These are phyloP conservation scores for Cyanoramphus novaezelandiae DNA, from an alignment of 2,113 vertebrate species.

Conservation along the genomic window DNA sequence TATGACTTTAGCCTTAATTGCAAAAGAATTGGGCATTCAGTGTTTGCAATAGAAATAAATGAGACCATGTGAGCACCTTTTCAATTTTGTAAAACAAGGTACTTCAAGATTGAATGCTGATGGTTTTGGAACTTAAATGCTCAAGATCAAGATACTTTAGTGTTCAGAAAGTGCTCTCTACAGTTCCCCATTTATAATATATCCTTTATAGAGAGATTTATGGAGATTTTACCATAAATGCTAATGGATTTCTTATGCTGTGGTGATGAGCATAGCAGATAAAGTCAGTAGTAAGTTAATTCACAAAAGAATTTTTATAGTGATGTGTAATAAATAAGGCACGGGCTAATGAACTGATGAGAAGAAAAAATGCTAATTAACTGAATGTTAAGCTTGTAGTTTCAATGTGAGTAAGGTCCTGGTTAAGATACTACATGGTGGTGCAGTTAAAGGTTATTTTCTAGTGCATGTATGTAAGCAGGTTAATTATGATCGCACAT, in stretches of 20 bases:
- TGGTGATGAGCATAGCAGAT: background rate
- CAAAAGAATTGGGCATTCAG: background rate
- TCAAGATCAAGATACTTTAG: background rate
- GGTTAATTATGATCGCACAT: background rate
- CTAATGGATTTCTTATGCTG: background rate
- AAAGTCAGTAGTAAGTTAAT: background rate
- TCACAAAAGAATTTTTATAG: background rate
- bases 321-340: background rate
- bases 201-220: background rate
- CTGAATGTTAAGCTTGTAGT: background rate
- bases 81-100: background rate
- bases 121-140: background rate
- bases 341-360: background rate
- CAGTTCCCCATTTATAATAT: background rate
- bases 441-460: constrained; percentile 12
- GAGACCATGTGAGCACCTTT: background rate
- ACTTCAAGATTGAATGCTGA: background rate
- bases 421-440: background rate
- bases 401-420: background rate
- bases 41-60: background rate
- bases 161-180: background rate
- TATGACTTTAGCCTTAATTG: background rate
- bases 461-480: background rate
- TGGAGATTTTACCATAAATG: background rate
- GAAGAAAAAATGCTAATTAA: background rate